Percentiles rank a stretch among this genome's conserved stretches.
Evolutionary conservation across 2,888 invertebrate species (phyloP).

Genomic region (Coelinius sp.): DNA sequence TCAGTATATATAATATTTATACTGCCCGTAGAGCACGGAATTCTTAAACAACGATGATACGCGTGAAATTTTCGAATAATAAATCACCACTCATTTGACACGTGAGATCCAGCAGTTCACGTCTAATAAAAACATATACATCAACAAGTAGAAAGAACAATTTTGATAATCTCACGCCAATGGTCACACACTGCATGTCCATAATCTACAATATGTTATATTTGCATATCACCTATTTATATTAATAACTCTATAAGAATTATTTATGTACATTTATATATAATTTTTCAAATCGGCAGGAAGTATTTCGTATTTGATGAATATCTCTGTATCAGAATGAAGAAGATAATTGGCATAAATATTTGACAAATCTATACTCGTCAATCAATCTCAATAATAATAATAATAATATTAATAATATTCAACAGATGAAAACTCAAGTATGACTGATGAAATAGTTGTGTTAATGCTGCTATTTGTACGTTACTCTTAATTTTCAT

Average conservation of each 20-base stretch:
- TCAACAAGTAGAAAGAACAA: neutral
- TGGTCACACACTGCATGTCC: neutral
- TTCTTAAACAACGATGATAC: slow-evolving; percentile 1
- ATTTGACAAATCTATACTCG: no score
- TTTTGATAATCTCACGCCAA: neutral
- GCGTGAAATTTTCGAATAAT: neutral
- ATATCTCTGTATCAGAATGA: no score
- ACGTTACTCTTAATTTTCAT: slow-evolving; percentile 8
- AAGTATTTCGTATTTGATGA: slow-evolving; percentile 9
- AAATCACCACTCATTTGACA: neutral
- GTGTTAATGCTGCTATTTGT: neutral
- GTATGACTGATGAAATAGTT: no score
- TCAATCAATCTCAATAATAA: no score
- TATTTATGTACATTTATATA: slow-evolving; percentile 29
- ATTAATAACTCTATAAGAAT: neutral
- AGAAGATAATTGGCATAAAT: no score
- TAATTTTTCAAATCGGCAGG: slow-evolving; percentile 8
- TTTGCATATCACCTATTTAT: slow-evolving; percentile 15
- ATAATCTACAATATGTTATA: slow-evolving; percentile 19
- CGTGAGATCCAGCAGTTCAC: slow-evolving; percentile 9
- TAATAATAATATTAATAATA: no score
- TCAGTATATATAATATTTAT: neutral
- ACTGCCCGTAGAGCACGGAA: neutral
- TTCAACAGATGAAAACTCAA: no score
- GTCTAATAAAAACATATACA: neutral